phyloP scores from a whole-genome alignment of 2,888 invertebrate genomes.

The Nineta flava region DNA sequence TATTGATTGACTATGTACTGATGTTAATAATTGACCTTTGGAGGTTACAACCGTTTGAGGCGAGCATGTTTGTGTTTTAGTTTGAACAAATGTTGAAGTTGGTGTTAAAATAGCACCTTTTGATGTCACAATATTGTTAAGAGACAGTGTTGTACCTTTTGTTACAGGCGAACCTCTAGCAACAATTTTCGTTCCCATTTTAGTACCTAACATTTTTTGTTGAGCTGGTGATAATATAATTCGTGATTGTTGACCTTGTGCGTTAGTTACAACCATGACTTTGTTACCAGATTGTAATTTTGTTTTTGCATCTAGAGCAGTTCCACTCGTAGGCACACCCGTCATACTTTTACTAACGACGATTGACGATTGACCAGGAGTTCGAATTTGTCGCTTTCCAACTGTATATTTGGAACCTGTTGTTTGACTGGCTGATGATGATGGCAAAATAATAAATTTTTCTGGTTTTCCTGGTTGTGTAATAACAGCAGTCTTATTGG shows the following conservation, averaged over 20 bases:
- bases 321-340: constrained; percentile 21
- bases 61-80: constrained; percentile 15
- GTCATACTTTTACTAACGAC: constrained; percentile 17
- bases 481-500: constrained; percentile 17
- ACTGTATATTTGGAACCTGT: constrained; percentile 19
- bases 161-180: constrained; percentile 10
- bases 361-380: constrained; percentile 32
- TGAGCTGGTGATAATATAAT: constrained; percentile 43
- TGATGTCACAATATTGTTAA: constrained; percentile 12
- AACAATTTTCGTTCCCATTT: constrained; percentile 19
- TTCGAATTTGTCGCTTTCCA: constrained; percentile 30
- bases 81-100: background rate
- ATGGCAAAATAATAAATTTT: constrained; percentile 19
- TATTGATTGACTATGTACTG: constrained; percentile 26
- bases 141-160: constrained; percentile 13
- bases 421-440: constrained; percentile 11
- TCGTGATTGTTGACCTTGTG: constrained; percentile 41
- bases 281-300: constrained; percentile 29
- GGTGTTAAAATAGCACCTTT: constrained; percentile 15
- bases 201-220: constrained; percentile 39
- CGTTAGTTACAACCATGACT: constrained; percentile 46
- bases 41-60: constrained; percentile 35
- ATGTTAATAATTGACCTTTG: constrained; percentile 34
- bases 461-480: constrained; percentile 18
- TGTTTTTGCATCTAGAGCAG: constrained; percentile 10